Conservation (phyloP, 2,888 invertebrate species). For the Reticulitermes lucifugus region DNA sequence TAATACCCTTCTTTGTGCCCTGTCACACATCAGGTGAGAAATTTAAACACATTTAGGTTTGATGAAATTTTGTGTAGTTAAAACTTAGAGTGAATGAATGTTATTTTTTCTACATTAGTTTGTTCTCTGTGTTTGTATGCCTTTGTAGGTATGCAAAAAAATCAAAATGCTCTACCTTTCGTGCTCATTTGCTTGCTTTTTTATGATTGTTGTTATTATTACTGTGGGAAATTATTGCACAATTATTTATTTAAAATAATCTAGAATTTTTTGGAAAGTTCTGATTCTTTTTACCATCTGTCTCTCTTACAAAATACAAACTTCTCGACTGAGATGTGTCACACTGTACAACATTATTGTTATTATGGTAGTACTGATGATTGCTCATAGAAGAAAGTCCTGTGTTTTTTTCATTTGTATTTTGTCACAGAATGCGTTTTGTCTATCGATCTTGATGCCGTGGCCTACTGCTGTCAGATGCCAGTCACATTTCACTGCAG, state of each 20-base stretch:
- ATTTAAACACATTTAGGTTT: background rate
- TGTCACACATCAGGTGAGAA: constrained; percentile 1
- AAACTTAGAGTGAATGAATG: constrained; percentile 26
- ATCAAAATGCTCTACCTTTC: constrained; percentile 23
- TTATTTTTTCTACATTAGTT: constrained; percentile 21
- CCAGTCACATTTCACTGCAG: background rate
- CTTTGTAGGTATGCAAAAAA: constrained; percentile 28
- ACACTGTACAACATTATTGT: background rate
- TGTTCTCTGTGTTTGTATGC: constrained; percentile 33
- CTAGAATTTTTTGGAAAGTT: background rate
- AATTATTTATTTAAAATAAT: background rate
- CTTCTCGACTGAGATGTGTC: background rate
- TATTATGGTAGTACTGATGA: background rate
- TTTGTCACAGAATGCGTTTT: background rate
- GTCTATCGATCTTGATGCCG: background rate
- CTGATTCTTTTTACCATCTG: background rate
- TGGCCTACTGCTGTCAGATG: background rate
- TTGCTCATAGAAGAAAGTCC: background rate
- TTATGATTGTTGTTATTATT: background rate
- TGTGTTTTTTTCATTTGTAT: background rate
- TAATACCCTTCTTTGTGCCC: background rate
- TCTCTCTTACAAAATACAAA: background rate
- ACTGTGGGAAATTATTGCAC: background rate
- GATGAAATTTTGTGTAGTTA: constrained; percentile 25
- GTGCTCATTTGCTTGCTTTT: constrained; percentile 19